A percentile compares a stretch with the other conserved stretches of the same genome.
Evolutionary conservation across 2,113 vertebrate species (phyloP).

Genomic region (Phylloscopus whistleri): DNA sequence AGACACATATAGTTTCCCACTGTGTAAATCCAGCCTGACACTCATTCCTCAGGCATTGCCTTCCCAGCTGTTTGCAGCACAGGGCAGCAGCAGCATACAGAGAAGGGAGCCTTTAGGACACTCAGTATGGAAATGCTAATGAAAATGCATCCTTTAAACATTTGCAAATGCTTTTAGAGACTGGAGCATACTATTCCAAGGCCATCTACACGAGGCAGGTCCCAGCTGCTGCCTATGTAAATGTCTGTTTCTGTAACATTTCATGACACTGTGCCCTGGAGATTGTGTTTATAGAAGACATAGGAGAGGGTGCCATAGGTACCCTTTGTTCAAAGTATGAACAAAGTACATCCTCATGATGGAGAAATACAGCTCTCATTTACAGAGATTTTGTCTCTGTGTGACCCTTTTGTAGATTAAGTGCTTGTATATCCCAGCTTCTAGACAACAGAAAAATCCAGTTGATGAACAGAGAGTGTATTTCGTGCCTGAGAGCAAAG

Average conservation of each 20-base stretch:
- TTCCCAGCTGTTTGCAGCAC: neutral
- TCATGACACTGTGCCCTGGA: neutral
- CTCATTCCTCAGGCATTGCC: neutral
- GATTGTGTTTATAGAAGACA: neutral
- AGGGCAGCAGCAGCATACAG: neutral
- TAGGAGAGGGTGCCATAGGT: neutral
- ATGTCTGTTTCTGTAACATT: neutral
- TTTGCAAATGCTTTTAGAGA: neutral
- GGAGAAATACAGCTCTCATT: neutral
- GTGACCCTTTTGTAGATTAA: neutral
- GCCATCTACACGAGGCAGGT: neutral
- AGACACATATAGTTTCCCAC: neutral
- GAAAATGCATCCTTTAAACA: neutral
- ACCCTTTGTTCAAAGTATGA: neutral
- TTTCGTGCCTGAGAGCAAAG: neutral
- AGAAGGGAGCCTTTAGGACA: neutral
- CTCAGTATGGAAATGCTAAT: neutral
- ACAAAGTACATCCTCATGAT: neutral
- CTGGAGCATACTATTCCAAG: neutral
- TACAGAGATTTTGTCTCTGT: neutral
- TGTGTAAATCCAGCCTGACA: neutral
- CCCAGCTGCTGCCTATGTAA: neutral
- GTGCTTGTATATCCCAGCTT: neutral
- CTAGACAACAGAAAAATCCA: neutral
- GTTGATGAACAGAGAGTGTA: neutral